Conservation (phyloP, 35 echinoderm and acorn worm genomes). For the Ophioderma brevispina region DNA sequence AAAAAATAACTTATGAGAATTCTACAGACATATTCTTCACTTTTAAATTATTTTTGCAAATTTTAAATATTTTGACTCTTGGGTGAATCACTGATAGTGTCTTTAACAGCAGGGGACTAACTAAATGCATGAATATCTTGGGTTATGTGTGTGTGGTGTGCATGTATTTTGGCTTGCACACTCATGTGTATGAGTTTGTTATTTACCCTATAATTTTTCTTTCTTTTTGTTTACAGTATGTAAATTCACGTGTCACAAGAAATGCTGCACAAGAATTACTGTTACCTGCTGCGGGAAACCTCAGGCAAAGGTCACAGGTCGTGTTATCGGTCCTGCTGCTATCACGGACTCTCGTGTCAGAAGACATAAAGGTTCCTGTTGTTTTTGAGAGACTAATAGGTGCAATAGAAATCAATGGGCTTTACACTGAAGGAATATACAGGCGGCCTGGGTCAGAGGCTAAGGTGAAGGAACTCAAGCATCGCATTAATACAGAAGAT, state of each 20-base stretch:
- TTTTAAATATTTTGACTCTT: too few species aligned
- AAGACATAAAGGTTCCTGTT: constrained; percentile 21
- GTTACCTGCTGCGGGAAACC: constrained; percentile 65
- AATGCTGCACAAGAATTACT: constrained; percentile 72
- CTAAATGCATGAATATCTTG: too few species aligned
- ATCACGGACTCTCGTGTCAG: constrained; percentile 59
- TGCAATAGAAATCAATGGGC: constrained; percentile 76
- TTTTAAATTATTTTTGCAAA: too few species aligned
- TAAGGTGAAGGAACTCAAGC: constrained; percentile 95
- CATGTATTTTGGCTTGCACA: too few species aligned
- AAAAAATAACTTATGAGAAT: too few species aligned
- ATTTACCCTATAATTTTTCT: background rate
- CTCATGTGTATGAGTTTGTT: too few species aligned
- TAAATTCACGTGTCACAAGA: constrained; percentile 92
- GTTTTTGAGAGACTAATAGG: constrained; percentile 22
- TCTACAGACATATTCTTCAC: too few species aligned
- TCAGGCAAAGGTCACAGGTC: constrained; percentile 50
- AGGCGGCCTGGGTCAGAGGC: constrained; percentile 76
- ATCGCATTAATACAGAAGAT: constrained; percentile 79
- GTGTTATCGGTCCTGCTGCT: constrained; percentile 62
- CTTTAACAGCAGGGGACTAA: too few species aligned
- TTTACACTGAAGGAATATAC: constrained; percentile 95
- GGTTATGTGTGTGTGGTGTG: too few species aligned
- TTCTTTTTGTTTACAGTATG: constrained; percentile 64
- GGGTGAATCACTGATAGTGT: too few species aligned